Conservation (phyloP, 2,888 invertebrate species). For the Nebria salina region DNA sequence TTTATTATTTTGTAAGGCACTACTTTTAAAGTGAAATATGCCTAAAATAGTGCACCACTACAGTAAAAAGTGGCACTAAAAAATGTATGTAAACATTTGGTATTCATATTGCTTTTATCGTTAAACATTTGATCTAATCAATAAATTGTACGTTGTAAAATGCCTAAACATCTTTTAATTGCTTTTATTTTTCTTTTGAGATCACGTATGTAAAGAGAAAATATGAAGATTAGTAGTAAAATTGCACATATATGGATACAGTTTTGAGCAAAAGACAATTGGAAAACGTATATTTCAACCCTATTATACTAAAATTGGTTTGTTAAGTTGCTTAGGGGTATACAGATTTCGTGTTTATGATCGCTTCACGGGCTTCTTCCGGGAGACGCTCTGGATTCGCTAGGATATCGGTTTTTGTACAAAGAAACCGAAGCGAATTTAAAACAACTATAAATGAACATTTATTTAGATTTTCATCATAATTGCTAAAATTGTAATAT, state of each 20-base stretch:
- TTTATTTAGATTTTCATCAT: conserved; percentile 31
- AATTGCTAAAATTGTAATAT: conserved; percentile 25
- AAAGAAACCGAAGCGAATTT: conserved; percentile 88
- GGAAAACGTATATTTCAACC: not conserved
- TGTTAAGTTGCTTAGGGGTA: conserved; percentile 29
- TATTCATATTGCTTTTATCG: not conserved
- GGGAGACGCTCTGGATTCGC: conserved; percentile 88
- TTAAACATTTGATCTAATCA: not conserved
- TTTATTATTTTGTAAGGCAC: not conserved
- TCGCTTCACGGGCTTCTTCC: conserved; percentile 87
- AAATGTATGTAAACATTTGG: not conserved
- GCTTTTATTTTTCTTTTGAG: not conserved
- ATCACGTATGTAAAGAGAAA: not conserved
- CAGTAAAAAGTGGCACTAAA: not conserved
- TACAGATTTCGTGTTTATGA: conserved; percentile 54
- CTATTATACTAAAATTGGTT: not conserved
- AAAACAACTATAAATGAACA: conserved; percentile 79
- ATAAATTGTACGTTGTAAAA: not conserved
- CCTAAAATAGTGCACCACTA: not conserved
- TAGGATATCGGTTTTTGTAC: conserved; percentile 92
- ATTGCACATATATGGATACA: not conserved
- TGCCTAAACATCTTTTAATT: not conserved
- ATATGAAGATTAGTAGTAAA: not conserved
- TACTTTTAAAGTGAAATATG: not conserved
- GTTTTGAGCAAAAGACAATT: conserved; percentile 1